These are phyloP conservation scores for Drosophila mayri DNA, from an alignment of 1,140 invertebrate genomes.

Conservation along the genomic window DNA sequence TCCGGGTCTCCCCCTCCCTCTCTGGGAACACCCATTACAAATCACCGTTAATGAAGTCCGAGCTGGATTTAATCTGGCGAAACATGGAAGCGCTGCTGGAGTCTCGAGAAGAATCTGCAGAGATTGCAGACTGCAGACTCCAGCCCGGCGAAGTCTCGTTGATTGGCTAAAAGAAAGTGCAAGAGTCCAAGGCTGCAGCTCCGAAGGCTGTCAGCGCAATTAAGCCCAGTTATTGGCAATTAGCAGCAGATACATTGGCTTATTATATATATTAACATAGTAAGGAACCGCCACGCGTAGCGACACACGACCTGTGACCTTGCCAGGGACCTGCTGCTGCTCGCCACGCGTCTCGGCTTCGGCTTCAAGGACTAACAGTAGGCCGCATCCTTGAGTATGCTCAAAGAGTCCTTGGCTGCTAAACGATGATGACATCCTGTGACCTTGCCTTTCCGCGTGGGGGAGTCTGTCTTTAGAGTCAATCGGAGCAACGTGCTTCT, in stretches of 20 bases:
- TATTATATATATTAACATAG: constrained; percentile 20
- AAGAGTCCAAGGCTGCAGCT: constrained; percentile 19
- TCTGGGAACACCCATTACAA: constrained; percentile 66
- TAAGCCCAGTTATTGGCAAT: constrained; percentile 42
- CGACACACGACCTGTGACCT: constrained; percentile 55
- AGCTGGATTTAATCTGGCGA: constrained; percentile 46
- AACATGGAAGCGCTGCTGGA: constrained; percentile 44
- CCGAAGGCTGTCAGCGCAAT: constrained; percentile 46
- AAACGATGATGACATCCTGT: constrained; percentile 5
- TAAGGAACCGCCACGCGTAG: constrained; percentile 29
- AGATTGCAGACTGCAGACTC: constrained; percentile 6
- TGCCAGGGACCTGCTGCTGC: constrained; percentile 25
- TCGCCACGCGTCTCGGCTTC: constrained; percentile 28
- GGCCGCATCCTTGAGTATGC: constrained; percentile 30
- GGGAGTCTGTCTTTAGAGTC: constrained; percentile 24
- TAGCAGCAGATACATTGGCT: constrained; percentile 27
- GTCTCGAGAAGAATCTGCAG: constrained; percentile 32
- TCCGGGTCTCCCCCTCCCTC: not conserved
- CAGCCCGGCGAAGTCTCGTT: constrained; percentile 29
- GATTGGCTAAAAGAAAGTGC: constrained; percentile 39
- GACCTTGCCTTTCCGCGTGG: constrained; percentile 22
- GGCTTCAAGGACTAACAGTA: constrained; percentile 46
- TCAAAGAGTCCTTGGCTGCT: constrained; percentile 8
- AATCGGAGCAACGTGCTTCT: constrained; percentile 35
- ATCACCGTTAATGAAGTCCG: constrained; percentile 68